Evolutionary conservation across 2,113 vertebrate genomes (phyloP), one percentile per base, ranked within the genome.

Genomic region (Gallinago media): DNA sequence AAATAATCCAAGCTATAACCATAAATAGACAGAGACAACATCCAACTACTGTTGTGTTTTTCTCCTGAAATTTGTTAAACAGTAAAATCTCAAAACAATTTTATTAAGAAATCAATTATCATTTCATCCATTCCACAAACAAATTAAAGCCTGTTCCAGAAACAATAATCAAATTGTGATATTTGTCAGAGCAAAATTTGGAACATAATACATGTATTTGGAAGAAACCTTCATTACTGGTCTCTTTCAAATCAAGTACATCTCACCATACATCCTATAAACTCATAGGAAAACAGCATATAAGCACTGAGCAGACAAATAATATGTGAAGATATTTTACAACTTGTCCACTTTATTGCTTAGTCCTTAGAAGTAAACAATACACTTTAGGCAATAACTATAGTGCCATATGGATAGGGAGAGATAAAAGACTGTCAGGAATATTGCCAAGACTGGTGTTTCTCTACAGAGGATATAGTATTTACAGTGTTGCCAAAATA

Each of bases 371-470:
- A 89, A 85, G 32, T 55, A 88, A 87, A 73, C 54, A 95, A 46
- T 46, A 46, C 15, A 83, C 29, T 83, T 96, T 44, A 93, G 75
- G 82, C 83, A 94, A 88, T 73, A 94, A 89, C 88, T 70, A 80
- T 15, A 89, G 40, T 74, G 55, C 74, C 88, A 85, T 92, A 93
- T 66, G 87, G 92, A 83, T 79, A 85, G 38, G 25, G 85, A 96
- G 63, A 95, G 71, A 95, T 89, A 79, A 95, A 97, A 88, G 74
- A 47, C 77, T 71, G 44, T 55, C 85, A 92, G 89, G 89, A 94
- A 67, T 81, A 62, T 70, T 94, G 92, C 93, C 91, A 92, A 71
- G 63, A 52, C 13, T 93, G 90, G 67, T 79, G 71, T 86, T 94
- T 83, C 92, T 92, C 75, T 80, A 34, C 50, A 90, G 75, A 92